phyloP scores from a whole-genome alignment of 37 sponge, comb jelly and placozoan genomes.

The Beroe ovata region DNA sequence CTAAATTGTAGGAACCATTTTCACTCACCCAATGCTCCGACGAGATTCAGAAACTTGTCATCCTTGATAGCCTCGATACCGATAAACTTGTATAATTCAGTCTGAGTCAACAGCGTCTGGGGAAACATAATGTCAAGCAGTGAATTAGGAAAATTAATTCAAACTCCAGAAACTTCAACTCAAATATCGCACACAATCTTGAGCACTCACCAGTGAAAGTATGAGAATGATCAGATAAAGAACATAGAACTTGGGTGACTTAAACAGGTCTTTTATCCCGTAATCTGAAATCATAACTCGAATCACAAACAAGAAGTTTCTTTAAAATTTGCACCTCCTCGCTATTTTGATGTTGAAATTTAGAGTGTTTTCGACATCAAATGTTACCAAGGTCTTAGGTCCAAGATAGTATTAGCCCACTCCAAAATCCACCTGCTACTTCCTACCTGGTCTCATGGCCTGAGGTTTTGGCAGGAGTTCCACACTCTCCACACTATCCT shows the following conservation, averaged over 20 bases:
- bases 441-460: not conserved
- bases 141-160: not conserved
- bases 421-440: no score
- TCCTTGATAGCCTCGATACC: conserved; percentile 60
- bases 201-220: conserved; percentile 11
- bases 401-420: no score
- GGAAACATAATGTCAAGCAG: not conserved
- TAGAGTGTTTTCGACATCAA: no score
- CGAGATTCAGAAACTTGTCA: conserved; percentile 46
- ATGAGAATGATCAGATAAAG: conserved; percentile 61
- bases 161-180: not conserved
- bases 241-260: conserved; percentile 40
- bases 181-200: not conserved
- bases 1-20: no score
- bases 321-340: no score
- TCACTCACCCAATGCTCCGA: conserved; percentile 59
- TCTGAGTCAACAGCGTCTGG: conserved; percentile 46
- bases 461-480: conserved; percentile 46
- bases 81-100: conserved; percentile 62
- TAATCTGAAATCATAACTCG: no score
- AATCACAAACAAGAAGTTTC: no score
- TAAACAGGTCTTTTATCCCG: conserved; percentile 17
- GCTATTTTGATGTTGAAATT: no score
- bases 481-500: conserved; percentile 58
- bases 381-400: no score